Conservation (phyloP, 1,140 invertebrate species). For the Globodera rostochiensis region DNA sequence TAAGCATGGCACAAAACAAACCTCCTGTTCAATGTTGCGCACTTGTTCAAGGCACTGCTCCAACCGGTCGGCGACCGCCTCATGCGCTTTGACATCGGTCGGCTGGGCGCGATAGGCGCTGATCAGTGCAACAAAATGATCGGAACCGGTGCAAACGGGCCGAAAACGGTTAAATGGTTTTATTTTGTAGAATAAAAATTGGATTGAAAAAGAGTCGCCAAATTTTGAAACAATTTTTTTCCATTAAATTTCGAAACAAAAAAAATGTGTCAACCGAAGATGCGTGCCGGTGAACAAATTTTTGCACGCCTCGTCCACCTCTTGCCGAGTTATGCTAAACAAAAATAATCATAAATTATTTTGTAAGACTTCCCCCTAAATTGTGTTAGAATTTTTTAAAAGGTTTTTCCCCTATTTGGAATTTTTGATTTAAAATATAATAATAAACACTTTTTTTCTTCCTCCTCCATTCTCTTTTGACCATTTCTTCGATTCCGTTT, state of each 20-base stretch:
- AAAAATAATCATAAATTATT: neutral
- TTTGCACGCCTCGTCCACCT: neutral
- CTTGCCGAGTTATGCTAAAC: neutral
- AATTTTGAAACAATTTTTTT: too few species aligned
- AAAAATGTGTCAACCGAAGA: neutral
- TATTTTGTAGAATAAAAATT: neutral
- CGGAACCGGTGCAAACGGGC: slow-evolving; percentile 4
- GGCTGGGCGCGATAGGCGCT: neutral
- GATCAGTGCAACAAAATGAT: slow-evolving; percentile 14
- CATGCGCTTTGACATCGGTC: neutral
- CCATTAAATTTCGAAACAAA: too few species aligned
- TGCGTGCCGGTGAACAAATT: slow-evolving; percentile 6
- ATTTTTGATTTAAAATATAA: too few species aligned
- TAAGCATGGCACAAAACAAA: neutral
- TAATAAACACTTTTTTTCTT: too few species aligned
- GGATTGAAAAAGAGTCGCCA: too few species aligned
- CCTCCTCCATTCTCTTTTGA: too few species aligned
- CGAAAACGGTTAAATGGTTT: neutral
- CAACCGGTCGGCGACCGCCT: slow-evolving; percentile 7
- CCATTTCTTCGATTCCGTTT: neutral
- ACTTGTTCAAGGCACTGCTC: slow-evolving; percentile 18
- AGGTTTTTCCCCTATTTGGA: too few species aligned
- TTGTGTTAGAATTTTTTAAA: too few species aligned
- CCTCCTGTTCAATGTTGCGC: slow-evolving; percentile 18
- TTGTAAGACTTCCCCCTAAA: too few species aligned